These are phyloP conservation scores for Caenorhabditis becei DNA, from an alignment of 2,888 invertebrate species.

Conservation along the genomic window DNA sequence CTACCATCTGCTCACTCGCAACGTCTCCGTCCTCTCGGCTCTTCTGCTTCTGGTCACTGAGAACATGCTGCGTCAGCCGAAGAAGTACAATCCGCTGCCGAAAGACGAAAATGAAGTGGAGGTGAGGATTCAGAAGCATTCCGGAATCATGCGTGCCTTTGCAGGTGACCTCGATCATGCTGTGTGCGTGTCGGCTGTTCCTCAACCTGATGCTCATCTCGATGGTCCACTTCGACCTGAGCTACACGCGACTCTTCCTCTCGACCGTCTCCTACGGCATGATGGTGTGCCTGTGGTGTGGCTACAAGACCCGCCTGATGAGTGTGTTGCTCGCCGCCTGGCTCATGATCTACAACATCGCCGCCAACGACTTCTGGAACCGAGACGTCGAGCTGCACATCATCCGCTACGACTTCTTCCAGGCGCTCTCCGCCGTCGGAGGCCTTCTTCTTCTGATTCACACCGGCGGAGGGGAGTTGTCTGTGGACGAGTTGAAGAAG, in stretches of 20 bases:
- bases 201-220: slow-evolving; percentile 99
- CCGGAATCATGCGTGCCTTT: background rate
- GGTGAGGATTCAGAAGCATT: slow-evolving; percentile 22
- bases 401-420: slow-evolving; percentile 97
- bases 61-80: slow-evolving; percentile 76
- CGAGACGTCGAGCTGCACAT: slow-evolving; percentile 93
- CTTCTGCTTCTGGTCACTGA: slow-evolving; percentile 96
- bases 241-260: slow-evolving; percentile 86
- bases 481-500: slow-evolving; percentile 99
- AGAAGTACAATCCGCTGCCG: slow-evolving; percentile 86
- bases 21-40: slow-evolving; percentile 96
- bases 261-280: slow-evolving; percentile 47
- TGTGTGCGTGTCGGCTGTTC: slow-evolving; percentile 94
- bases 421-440: slow-evolving; percentile 97
- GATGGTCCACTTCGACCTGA: slow-evolving; percentile 92
- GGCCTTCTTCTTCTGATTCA: slow-evolving; percentile 96
- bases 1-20: slow-evolving; percentile 84
- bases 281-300: slow-evolving; percentile 89
- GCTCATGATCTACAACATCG: slow-evolving; percentile 91
- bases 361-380: slow-evolving; percentile 91
- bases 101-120: slow-evolving; percentile 85
- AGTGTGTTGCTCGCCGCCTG: slow-evolving; percentile 94
- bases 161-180: slow-evolving; percentile 94
- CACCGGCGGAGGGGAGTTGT: slow-evolving; percentile 97
- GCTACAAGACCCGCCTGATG: slow-evolving; percentile 96